Percentiles rank a stretch among this genome's conserved stretches.
Evolutionary conservation across 1,140 invertebrate genomes (phyloP).

Genomic region (Triops cancriformis): DNA sequence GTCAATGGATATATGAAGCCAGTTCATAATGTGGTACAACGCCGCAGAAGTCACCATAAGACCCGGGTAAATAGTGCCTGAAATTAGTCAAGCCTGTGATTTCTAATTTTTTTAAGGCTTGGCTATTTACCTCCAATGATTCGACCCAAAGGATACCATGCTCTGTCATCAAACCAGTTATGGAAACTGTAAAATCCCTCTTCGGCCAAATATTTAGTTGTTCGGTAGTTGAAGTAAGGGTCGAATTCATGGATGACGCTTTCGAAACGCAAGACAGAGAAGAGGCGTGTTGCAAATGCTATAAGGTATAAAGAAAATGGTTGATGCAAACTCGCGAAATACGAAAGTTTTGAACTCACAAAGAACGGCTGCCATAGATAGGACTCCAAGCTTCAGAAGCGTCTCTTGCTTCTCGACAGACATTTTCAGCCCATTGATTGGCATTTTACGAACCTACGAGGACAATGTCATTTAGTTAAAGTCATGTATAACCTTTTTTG

Average conservation of each 20-base stretch:
- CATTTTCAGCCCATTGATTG: conserved; percentile 40
- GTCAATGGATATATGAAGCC: conserved; percentile 88
- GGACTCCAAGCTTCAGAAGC: conserved; percentile 79
- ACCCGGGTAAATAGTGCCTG: conserved; percentile 92
- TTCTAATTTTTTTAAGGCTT: neutral
- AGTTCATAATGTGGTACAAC: conserved; percentile 77
- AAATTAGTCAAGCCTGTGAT: conserved; percentile 33
- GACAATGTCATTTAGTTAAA: neutral
- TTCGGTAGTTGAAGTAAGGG: conserved; percentile 98
- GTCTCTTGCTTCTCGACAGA: conserved; percentile 90
- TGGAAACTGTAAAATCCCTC: conserved; percentile 97
- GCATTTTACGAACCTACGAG: neutral
- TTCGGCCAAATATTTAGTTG: conserved; percentile 86
- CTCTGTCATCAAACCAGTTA: conserved; percentile 98
- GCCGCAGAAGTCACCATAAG: conserved; percentile 95
- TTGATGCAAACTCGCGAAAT: neutral
- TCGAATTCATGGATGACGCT: conserved; percentile 99
- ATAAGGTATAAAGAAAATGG: conserved; percentile 78
- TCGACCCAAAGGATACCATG: conserved; percentile 95
- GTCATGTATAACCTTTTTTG: too few species aligned
- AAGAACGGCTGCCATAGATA: conserved; percentile 81
- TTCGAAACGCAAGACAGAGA: conserved; percentile 98
- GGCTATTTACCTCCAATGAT: conserved; percentile 74
- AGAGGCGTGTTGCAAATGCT: conserved; percentile 93
- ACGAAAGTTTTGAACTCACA: conserved; percentile 57